phyloP scores from a whole-genome alignment of 2,888 invertebrate genomes.

The Anagyrus pseudococci region DNA sequence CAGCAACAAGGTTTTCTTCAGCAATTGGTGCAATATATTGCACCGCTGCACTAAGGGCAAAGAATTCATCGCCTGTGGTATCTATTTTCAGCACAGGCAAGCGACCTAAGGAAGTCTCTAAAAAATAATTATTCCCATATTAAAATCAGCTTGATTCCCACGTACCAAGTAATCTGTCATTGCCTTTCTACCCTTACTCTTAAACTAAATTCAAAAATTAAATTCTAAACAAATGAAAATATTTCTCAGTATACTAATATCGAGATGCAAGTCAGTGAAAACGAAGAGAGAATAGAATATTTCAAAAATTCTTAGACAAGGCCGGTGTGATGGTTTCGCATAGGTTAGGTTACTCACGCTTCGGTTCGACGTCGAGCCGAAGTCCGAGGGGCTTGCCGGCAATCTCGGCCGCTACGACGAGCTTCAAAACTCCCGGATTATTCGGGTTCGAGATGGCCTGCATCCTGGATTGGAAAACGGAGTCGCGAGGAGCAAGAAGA shows the following conservation, averaged over 20 bases:
- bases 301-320: neutral
- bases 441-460: conserved; percentile 78
- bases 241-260: too few species aligned
- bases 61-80: conserved; percentile 69
- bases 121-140: conserved; percentile 31
- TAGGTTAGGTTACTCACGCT: conserved; percentile 64
- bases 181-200: too few species aligned
- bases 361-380: conserved; percentile 65
- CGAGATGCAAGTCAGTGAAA: neutral
- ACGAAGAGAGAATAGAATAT: neutral
- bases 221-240: neutral
- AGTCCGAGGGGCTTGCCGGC: conserved; percentile 66
- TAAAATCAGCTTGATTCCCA: neutral
- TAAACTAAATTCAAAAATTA: neutral
- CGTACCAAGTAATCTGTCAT: too few species aligned
- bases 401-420: conserved; percentile 74
- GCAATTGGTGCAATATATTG: conserved; percentile 69
- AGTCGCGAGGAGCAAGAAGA: too few species aligned
- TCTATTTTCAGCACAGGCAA: conserved; percentile 73
- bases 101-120: conserved; percentile 65
- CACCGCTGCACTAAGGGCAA: conserved; percentile 76
- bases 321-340: neutral
- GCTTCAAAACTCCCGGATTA: conserved; percentile 78
- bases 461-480: too few species aligned
- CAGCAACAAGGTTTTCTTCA: conserved; percentile 49